Evolutionary conservation across 2,888 invertebrate species (phyloP).

Genomic region (Napeogenes inachia): DNA sequence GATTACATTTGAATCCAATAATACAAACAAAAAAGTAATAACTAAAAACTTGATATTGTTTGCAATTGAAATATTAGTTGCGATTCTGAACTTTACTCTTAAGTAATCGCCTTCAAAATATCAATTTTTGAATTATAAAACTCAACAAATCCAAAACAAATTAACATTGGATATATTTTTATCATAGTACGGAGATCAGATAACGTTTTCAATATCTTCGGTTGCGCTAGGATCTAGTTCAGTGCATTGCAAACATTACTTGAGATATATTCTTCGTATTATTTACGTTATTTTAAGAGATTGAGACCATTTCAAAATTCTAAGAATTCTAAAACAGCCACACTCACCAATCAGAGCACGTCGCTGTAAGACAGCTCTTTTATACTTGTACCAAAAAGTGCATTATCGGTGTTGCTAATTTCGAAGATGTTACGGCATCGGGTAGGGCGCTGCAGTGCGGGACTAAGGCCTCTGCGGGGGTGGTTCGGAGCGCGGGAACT

Average conservation of each 20-base stretch:
- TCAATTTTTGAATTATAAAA: no score
- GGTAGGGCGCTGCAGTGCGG: constrained; percentile 64
- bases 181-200: constrained; percentile 2
- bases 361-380: constrained; percentile 22
- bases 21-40: no score
- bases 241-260: no score
- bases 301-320: constrained; percentile 2
- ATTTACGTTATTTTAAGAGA: no score
- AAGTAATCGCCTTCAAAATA: no score
- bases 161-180: no score
- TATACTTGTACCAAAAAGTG: constrained; percentile 48
- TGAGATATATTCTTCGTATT: no score
- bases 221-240: constrained; percentile 1
- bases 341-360: constrained; percentile 8
- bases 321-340: background rate
- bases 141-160: no score
- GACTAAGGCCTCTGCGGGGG: constrained; percentile 41
- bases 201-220: constrained; percentile 9
- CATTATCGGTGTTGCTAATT: constrained; percentile 65
- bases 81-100: no score
- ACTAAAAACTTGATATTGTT: no score
- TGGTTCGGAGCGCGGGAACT: constrained; percentile 52
- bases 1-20: no score
- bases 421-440: constrained; percentile 67
- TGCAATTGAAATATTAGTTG: no score